Percentiles rank a stretch among this genome's conserved stretches.
Conservation (phyloP, 2,888 invertebrate species). For the Volucella zonaria region DNA sequence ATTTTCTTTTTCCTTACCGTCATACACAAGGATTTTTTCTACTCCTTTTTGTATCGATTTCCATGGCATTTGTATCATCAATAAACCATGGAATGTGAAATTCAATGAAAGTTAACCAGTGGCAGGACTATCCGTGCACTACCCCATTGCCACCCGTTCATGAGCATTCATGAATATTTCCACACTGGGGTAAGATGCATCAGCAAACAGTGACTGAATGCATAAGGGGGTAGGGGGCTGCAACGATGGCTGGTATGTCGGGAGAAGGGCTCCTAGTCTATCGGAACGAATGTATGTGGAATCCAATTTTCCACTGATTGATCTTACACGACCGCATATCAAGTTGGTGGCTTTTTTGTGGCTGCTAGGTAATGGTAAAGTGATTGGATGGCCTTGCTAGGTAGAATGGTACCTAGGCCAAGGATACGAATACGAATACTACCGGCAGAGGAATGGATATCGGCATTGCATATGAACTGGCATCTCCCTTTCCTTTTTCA, state of each 20-base stretch:
- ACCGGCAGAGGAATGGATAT: conserved; percentile 40
- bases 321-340: conserved; percentile 81
- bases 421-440: conserved; percentile 38
- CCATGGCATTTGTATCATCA: conserved; percentile 68
- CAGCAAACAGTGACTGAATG: conserved; percentile 65
- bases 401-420: conserved; percentile 43
- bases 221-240: conserved; percentile 6
- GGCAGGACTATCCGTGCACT: conserved; percentile 29
- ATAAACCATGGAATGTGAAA: conserved; percentile 69
- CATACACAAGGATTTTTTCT: neutral
- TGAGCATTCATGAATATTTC: conserved; percentile 65
- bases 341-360: conserved; percentile 77
- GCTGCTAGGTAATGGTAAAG: conserved; percentile 67
- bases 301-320: conserved; percentile 83
- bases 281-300: conserved; percentile 75
- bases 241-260: conserved; percentile 2
- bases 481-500: neutral
- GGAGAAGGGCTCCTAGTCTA: neutral
- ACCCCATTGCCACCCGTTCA: neutral
- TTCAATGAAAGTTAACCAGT: conserved; percentile 66
- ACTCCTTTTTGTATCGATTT: conserved; percentile 63
- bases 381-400: conserved; percentile 68
- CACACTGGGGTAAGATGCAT: conserved; percentile 65
- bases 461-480: conserved; percentile 28
- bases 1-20: conserved; percentile 39